Evolutionary conservation across 2,888 invertebrate species (phyloP).

Genomic region (Zootermopsis nevadensis): DNA sequence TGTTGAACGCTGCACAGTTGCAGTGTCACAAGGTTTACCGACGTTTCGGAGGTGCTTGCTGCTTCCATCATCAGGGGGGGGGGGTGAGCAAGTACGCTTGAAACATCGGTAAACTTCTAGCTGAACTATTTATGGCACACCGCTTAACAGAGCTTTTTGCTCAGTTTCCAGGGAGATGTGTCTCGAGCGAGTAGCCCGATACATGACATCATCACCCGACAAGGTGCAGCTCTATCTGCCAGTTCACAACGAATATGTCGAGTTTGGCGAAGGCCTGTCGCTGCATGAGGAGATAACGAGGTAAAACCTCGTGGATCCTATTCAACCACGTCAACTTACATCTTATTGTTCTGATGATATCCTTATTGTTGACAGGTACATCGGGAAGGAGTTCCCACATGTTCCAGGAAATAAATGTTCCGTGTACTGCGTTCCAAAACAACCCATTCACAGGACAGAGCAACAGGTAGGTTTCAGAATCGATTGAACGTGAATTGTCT

Average conservation of each 20-base stretch:
- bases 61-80: too few relatives aligned
- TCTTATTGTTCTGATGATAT: too few relatives aligned
- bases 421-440: constrained; percentile 19
- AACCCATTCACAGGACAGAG: constrained; percentile 10
- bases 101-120: too few relatives aligned
- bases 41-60: too few relatives aligned
- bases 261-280: background rate
- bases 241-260: constrained; percentile 2
- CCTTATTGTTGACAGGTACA: background rate
- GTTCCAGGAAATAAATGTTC: background rate
- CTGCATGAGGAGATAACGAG: background rate
- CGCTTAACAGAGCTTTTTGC: too few relatives aligned
- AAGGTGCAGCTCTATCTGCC: background rate
- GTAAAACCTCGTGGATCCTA: background rate
- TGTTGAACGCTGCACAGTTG: too few relatives aligned
- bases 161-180: too few relatives aligned
- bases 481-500: too few relatives aligned
- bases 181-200: background rate
- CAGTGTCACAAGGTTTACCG: too few relatives aligned
- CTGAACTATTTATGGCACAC: too few relatives aligned
- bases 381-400: constrained; percentile 19
- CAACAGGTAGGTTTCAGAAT: background rate
- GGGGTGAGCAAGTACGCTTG: too few relatives aligned
- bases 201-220: background rate
- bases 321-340: too few relatives aligned